Evolutionary conservation across 2,888 invertebrate genomes (phyloP).

Genomic region (Allygus modestus): DNA sequence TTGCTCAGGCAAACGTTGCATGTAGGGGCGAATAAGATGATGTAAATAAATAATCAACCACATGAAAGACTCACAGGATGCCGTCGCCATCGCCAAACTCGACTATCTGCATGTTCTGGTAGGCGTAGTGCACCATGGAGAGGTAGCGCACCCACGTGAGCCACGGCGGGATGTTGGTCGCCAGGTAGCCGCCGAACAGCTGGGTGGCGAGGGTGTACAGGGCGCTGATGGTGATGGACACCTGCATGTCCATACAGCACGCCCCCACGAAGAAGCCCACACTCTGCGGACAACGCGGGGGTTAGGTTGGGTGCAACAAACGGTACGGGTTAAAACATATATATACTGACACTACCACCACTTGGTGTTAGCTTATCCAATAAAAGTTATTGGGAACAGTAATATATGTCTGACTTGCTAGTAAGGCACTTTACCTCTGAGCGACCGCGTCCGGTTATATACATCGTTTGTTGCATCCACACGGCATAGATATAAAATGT

Average conservation of each 20-base stretch:
- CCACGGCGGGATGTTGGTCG: slow-evolving; percentile 85
- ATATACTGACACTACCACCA: no score
- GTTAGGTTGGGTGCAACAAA: no score
- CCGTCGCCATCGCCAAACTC: slow-evolving; percentile 85
- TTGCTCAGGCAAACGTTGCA: no score
- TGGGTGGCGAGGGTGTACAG: slow-evolving; percentile 87
- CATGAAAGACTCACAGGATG: slow-evolving; percentile 78
- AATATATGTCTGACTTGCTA: no score
- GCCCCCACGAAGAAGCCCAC: slow-evolving; percentile 89
- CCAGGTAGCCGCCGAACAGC: slow-evolving; percentile 86
- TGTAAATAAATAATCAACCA: not conserved
- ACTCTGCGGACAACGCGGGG: slow-evolving; percentile 75
- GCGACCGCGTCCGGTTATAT: no score
- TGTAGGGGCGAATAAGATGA: no score
- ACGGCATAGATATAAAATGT: no score
- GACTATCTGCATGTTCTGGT: slow-evolving; percentile 88
- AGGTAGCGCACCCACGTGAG: slow-evolving; percentile 86
- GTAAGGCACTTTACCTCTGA: no score
- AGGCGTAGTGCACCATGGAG: slow-evolving; percentile 88
- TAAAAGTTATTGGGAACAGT: no score
- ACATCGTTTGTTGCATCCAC: no score
- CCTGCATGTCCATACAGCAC: slow-evolving; percentile 86
- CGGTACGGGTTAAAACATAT: no score
- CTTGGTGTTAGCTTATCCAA: no score
- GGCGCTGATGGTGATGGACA: slow-evolving; percentile 87